These are phyloP conservation scores for Rhimphoctona megacephalus DNA, from an alignment of 2,888 invertebrate species.

Conservation along the genomic window DNA sequence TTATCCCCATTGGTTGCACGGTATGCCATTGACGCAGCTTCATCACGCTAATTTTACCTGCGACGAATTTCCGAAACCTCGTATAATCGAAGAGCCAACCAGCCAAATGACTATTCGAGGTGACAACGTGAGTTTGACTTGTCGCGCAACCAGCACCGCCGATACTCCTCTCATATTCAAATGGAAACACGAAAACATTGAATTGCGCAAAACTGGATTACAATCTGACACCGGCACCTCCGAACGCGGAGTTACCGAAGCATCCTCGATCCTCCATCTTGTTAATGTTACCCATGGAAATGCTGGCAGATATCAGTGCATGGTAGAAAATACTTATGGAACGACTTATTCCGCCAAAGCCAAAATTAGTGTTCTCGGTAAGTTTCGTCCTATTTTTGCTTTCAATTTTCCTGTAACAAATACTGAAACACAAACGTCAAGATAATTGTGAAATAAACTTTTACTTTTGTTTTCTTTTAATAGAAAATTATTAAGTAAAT, in stretches of 20 bases:
- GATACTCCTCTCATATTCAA: conserved; percentile 91
- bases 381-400: conserved; percentile 75
- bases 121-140: conserved; percentile 92
- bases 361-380: conserved; percentile 93
- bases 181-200: conserved; percentile 95
- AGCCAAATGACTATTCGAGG: conserved; percentile 94
- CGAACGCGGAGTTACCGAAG: conserved; percentile 88
- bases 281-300: conserved; percentile 92
- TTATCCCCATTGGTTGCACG: conserved; percentile 92
- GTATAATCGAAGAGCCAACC: conserved; percentile 92
- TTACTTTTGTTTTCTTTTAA: too few species aligned
- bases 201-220: conserved; percentile 84
- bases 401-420: background rate
- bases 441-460: too few species aligned
- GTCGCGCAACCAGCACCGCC: conserved; percentile 93
- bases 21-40: conserved; percentile 89
- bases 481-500: too few species aligned
- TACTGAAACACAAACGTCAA: too few species aligned
- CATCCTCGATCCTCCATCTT: conserved; percentile 91
- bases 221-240: conserved; percentile 84
- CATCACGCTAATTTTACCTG: conserved; percentile 89
- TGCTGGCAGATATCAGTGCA: conserved; percentile 96
- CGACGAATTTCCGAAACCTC: conserved; percentile 94
- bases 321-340: conserved; percentile 95
- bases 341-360: conserved; percentile 95